These are phyloP conservation scores for Salarias fasciatus DNA, from an alignment of 2,797 vertebrate species.

Conservation along the genomic window DNA sequence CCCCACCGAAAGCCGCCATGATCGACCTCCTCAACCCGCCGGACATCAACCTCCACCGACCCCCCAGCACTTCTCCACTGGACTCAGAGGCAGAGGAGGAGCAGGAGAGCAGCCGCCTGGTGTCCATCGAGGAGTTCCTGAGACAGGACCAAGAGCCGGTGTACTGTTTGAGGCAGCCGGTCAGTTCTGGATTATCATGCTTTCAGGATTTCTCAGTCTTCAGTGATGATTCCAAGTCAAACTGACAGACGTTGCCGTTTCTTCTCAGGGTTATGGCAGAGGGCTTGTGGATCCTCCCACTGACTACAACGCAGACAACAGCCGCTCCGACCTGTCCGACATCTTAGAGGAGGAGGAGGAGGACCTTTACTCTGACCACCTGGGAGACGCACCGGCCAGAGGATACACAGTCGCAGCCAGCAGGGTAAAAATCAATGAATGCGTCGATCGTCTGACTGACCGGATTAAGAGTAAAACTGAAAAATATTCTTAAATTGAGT, in stretches of 20 bases:
- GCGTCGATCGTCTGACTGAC: not conserved
- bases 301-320: slow-evolving; percentile 88
- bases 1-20: slow-evolving; percentile 60
- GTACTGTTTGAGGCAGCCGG: slow-evolving; percentile 65
- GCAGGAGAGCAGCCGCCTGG: slow-evolving; percentile 75
- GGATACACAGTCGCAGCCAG: slow-evolving; percentile 61
- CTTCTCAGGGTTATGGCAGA: slow-evolving; percentile 68
- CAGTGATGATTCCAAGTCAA: not conserved
- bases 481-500: too few relatives aligned
- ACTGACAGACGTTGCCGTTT: not conserved
- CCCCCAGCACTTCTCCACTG: slow-evolving; percentile 71
- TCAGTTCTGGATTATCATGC: slow-evolving; percentile 38
- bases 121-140: slow-evolving; percentile 86
- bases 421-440: slow-evolving; percentile 74
- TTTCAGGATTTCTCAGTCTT: too few relatives aligned
- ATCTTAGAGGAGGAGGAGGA: slow-evolving; percentile 97
- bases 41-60: slow-evolving; percentile 66
- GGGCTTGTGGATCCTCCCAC: slow-evolving; percentile 73
- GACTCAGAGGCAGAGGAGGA: slow-evolving; percentile 84
- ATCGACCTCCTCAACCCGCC: slow-evolving; percentile 65
- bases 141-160: slow-evolving; percentile 71
- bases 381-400: slow-evolving; percentile 70
- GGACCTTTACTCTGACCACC: slow-evolving; percentile 85
- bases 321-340: slow-evolving; percentile 95
- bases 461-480: too few relatives aligned